Percentiles rank a stretch among this genome's conserved stretches.
Conservation (phyloP, 1,140 invertebrate species). For the Panagrolaimus sp. region DNA sequence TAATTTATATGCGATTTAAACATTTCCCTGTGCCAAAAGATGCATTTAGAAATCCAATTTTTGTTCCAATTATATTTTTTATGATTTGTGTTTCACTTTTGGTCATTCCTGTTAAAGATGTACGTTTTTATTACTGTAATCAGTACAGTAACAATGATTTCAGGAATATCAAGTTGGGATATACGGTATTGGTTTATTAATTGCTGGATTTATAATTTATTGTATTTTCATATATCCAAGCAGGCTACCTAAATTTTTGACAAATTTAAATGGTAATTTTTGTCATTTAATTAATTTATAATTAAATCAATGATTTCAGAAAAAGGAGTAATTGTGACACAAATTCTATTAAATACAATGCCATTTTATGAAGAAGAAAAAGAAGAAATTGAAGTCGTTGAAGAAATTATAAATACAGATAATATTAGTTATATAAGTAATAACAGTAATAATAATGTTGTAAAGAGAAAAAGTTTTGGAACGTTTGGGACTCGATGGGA, state of each 20-base stretch:
- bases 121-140: neutral
- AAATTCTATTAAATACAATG: neutral
- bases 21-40: conserved; percentile 19
- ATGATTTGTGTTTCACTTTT: conserved; percentile 22
- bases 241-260: conserved; percentile 7
- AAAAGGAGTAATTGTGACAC: neutral
- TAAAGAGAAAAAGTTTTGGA: too few relatives aligned
- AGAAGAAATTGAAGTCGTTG: too few relatives aligned
- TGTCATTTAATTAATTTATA: neutral
- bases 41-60: conserved; percentile 30
- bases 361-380: neutral
- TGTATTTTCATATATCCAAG: conserved; percentile 3
- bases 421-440: too few relatives aligned
- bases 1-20: conserved; percentile 34
- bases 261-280: neutral
- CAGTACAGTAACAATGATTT: neutral
- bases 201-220: conserved; percentile 14
- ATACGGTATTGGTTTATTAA: neutral
- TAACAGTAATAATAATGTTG: too few relatives aligned
- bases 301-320: neutral
- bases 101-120: conserved; percentile 23
- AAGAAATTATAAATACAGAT: too few relatives aligned
- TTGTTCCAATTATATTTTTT: conserved; percentile 32
- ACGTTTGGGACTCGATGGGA: too few relatives aligned
- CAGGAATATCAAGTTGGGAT: neutral